Evolutionary conservation across 2,888 invertebrate species (phyloP).

Genomic region (Drosophila ustulata): DNA sequence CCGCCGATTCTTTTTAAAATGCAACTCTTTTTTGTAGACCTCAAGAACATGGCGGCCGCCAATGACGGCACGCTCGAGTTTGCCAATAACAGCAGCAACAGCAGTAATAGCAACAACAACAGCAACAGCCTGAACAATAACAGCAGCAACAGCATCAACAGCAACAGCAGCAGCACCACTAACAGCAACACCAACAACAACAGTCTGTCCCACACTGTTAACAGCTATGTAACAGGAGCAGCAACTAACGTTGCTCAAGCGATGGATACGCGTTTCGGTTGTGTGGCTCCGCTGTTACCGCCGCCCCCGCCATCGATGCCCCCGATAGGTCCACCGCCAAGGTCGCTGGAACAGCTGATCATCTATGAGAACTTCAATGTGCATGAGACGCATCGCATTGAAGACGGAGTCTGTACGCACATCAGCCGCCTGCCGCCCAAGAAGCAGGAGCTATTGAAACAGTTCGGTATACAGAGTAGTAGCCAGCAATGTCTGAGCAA

Average conservation of each 20-base stretch:
- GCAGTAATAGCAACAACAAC: constrained; percentile 50
- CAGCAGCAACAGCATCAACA: constrained; percentile 48
- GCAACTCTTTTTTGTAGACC: constrained; percentile 74
- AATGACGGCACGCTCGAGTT: constrained; percentile 83
- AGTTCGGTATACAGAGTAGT: constrained; percentile 85
- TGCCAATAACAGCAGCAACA: constrained; percentile 62
- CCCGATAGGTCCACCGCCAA: constrained; percentile 75
- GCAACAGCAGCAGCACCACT: constrained; percentile 33
- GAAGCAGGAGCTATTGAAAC: constrained; percentile 85
- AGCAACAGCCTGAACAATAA: constrained; percentile 45
- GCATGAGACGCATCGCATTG: constrained; percentile 84
- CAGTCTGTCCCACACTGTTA: constrained; percentile 28
- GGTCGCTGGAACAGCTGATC: constrained; percentile 82
- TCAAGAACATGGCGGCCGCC: constrained; percentile 84
- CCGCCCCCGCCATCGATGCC: constrained; percentile 48
- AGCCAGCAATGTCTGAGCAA: constrained; percentile 84
- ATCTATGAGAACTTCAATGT: constrained; percentile 85
- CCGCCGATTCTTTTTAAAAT: constrained; percentile 16
- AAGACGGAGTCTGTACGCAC: constrained; percentile 84
- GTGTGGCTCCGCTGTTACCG: constrained; percentile 52
- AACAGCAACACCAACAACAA: constrained; percentile 37
- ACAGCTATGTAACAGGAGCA: constrained; percentile 36
- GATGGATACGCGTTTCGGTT: constrained; percentile 64
- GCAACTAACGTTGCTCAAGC: constrained; percentile 26
- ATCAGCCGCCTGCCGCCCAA: constrained; percentile 84